Conservation (phyloP, 1,140 invertebrate species). For the Amphibalanus amphitrite region DNA sequence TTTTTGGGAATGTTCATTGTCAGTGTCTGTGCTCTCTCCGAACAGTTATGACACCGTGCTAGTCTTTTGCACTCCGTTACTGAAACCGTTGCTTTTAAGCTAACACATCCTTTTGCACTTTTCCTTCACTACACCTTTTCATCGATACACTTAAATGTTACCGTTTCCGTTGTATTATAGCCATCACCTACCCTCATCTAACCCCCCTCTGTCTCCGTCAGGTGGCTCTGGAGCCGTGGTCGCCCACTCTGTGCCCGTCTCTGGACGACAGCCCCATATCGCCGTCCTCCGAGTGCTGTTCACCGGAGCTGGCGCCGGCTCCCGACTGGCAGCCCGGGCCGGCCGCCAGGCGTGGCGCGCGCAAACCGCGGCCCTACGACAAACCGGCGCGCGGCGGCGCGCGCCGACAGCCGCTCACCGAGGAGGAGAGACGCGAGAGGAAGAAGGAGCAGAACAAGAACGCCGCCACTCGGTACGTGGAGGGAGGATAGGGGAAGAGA, state of each 20-base stretch:
- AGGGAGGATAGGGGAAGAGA: too few species aligned
- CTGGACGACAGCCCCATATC: not conserved
- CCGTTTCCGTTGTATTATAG: too few species aligned
- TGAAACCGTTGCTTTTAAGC: too few species aligned
- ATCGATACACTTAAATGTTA: too few species aligned
- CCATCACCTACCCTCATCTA: too few species aligned
- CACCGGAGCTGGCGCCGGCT: not conserved
- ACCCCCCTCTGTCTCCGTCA: not conserved
- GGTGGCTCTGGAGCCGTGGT: not conserved
- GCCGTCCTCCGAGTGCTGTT: not conserved
- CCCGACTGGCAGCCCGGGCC: not conserved
- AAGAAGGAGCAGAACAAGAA: constrained; percentile 1
- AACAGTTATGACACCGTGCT: too few species aligned
- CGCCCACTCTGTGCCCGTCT: not conserved
- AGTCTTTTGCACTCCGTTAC: too few species aligned
- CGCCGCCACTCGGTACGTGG: not conserved
- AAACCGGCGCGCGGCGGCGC: not conserved
- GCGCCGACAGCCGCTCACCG: not conserved
- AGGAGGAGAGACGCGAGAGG: not conserved
- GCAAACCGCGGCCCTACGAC: not conserved
- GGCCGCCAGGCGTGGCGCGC: not conserved
- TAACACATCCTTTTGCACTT: too few species aligned
- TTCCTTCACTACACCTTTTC: too few species aligned
- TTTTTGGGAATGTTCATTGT: too few species aligned
- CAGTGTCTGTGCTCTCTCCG: too few species aligned